Evolutionary conservation across 2,888 invertebrate species (phyloP).

Genomic region (Teleogryllus oceanicus): DNA sequence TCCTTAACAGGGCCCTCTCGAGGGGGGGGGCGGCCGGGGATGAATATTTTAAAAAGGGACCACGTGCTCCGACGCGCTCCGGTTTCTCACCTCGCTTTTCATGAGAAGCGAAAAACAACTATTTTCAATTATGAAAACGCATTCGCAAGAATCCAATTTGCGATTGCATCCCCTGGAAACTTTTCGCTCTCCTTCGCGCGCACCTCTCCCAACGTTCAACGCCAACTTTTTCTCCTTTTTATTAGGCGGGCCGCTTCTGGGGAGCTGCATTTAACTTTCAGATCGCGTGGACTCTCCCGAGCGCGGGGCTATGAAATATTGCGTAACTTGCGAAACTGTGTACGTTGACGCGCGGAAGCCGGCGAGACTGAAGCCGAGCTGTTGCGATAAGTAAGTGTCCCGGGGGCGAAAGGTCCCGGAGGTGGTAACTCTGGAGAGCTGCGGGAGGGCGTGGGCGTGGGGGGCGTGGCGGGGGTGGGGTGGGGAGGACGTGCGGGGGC

Average conservation of each 20-base stretch:
- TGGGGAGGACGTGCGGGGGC: background rate
- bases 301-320: background rate
- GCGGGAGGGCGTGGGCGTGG: background rate
- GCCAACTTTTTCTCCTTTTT: background rate
- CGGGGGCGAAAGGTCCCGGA: background rate
- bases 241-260: background rate
- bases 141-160: conserved; percentile 18
- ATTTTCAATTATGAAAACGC: conserved; percentile 11
- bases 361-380: background rate
- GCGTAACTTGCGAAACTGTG: conserved; percentile 2
- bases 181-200: background rate
- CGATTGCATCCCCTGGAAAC: background rate
- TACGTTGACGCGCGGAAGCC: background rate
- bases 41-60: background rate
- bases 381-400: conserved; percentile 18
- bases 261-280: background rate
- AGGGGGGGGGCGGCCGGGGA: no score
- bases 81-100: background rate
- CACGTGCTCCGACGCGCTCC: background rate
- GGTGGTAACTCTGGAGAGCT: background rate
- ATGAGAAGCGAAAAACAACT: no score
- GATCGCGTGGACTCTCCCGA: background rate
- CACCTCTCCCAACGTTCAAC: background rate
- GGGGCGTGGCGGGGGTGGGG: background rate
- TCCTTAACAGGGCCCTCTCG: no score